These are phyloP conservation scores for Cossypha polioptera DNA, from an alignment of 2,797 vertebrate species.

Conservation along the genomic window DNA sequence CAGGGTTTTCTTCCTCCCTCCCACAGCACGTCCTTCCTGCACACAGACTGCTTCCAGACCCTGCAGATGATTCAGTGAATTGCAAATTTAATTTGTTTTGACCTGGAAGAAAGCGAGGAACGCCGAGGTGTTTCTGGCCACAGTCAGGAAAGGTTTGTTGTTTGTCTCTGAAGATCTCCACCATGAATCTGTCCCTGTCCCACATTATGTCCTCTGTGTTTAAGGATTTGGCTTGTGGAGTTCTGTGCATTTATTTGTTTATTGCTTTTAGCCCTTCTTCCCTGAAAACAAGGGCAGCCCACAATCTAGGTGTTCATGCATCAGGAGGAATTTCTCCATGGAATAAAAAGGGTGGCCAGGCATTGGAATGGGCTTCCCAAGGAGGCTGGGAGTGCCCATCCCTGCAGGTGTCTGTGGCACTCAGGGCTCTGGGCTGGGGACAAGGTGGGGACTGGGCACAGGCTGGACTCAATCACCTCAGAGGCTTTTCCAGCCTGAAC, in stretches of 20 bases:
- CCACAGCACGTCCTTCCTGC: neutral
- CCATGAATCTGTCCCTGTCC: neutral
- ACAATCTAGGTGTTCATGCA: rapidly evolving
- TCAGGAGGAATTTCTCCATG: neutral
- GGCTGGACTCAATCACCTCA: rapidly evolving
- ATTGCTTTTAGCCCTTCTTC: neutral
- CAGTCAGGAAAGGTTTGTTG: neutral
- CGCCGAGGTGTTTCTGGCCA: neutral
- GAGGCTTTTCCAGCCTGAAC: neutral
- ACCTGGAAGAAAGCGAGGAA: neutral
- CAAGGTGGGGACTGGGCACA: too few relatives aligned
- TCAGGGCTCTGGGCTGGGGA: neutral
- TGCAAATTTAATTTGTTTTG: neutral
- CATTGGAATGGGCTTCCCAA: neutral
- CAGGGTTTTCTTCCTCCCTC: neutral
- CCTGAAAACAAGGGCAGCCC: neutral
- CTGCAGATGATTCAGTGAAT: neutral
- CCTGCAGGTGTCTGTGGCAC: neutral
- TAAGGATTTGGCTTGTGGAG: neutral
- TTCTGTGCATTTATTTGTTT: neutral
- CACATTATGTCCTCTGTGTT: rapidly evolving
- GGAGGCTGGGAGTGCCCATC: neutral
- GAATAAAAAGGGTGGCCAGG: neutral
- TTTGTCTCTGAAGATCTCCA: neutral
- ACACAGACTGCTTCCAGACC: neutral